Evolutionary conservation across 2,797 vertebrate genomes (phyloP), one percentile per base, ranked within the genome.

Genomic region (Remorina albescens): DNA sequence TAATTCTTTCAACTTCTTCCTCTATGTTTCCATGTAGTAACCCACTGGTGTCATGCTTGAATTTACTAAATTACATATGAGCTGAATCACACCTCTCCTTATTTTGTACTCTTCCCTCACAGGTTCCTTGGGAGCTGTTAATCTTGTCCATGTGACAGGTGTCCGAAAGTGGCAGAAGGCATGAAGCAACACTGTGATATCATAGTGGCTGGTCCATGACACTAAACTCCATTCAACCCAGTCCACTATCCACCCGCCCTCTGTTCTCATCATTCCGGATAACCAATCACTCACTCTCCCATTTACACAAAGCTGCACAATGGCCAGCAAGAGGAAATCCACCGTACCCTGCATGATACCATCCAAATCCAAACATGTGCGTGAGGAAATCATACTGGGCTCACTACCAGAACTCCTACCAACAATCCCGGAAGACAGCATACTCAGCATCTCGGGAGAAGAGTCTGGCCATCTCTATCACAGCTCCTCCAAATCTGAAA

Each of bases 321-420:
- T 99, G 98, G 98, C 98, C 88, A 99, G 98, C 95, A 99, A 99
- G 91, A 96, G 98, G 91, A 99, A 99, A 92, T 99, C 98, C 83
- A 98, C 96, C 47, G 96, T 96, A 42, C 98, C 98, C 36, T 99
- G 98, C 91, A 99, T 99, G 98, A 99, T 99, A 93, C 97, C 98
- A 57, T 94, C 97, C 76, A 99, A 99, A 94, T 95, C 94, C 4
- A 93, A 95, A 91, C 91, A 93, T 85, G 93, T 94, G 80, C 93
- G 96, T 76, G 97, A 96, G 91, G 95, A 96, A 75, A 93, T 94
- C 88, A 95, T 96, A 79, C 18, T 88, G 93, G 80, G 91, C 88
- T 95, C 93, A 42, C 88, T 95, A 65, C 90, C 68, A 90, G 93
- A 85, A 84, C 94, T 91, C 92, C 95, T 93, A 77, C 94, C 93